phyloP scores from a whole-genome alignment of 2,797 vertebrate species.

The Pterois miles region DNA sequence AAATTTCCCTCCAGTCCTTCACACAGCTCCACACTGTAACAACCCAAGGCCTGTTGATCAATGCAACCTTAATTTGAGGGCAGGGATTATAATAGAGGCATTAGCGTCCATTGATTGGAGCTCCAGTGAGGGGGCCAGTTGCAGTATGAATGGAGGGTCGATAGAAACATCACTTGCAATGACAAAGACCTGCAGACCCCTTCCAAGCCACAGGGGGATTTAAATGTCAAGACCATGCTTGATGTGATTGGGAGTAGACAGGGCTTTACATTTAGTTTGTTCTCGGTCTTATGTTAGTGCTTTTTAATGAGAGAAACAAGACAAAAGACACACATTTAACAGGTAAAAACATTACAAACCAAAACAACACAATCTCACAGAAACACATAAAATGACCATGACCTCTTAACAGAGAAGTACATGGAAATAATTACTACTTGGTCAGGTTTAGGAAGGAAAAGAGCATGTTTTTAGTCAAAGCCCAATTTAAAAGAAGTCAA shows the following conservation, averaged over 20 bases:
- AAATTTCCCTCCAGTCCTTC: slow-evolving; percentile 29
- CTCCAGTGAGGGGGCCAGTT: slow-evolving; percentile 45
- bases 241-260: slow-evolving; percentile 22
- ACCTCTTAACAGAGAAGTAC: too few species aligned
- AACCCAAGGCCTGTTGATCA: slow-evolving; percentile 69
- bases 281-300: not conserved
- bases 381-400: too few species aligned
- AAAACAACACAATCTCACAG: not conserved
- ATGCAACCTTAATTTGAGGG: slow-evolving; percentile 78
- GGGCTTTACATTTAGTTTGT: slow-evolving; percentile 13
- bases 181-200: slow-evolving; percentile 62
- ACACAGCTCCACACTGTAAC: slow-evolving; percentile 32
- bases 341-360: not conserved
- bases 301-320: not conserved
- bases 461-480: not conserved
- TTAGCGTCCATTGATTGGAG: slow-evolving; percentile 78
- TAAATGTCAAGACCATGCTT: slow-evolving; percentile 69
- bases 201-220: slow-evolving; percentile 37
- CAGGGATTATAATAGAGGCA: slow-evolving; percentile 82
- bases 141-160: slow-evolving; percentile 64
- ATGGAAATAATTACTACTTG: not conserved
- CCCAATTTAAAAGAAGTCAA: too few species aligned
- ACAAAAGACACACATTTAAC: not conserved
- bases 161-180: slow-evolving; percentile 70
- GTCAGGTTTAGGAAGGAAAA: not conserved